Conservation (phyloP, 2,888 invertebrate genomes). For the Microctonus aethiopoides region DNA sequence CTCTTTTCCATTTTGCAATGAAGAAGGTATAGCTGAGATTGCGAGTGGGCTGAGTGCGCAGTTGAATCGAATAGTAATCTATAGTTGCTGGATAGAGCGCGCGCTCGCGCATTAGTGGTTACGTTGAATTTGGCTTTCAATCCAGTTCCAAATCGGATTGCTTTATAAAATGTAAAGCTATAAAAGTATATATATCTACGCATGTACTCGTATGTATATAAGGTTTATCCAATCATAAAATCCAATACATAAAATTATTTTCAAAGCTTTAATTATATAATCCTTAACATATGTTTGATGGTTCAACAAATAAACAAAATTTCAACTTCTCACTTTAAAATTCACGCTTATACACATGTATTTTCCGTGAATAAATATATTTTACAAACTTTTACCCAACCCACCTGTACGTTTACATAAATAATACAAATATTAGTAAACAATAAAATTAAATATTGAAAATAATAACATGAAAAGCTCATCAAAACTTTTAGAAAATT, state of each 20-base stretch:
- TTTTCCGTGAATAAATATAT: too few relatives aligned
- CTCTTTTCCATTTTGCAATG: background rate
- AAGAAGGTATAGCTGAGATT: constrained; percentile 26
- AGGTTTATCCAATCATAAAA: background rate
- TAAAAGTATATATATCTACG: background rate
- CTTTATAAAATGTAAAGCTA: background rate
- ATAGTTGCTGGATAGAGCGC: constrained; percentile 17
- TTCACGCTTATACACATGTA: too few relatives aligned
- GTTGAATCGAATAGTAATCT: constrained; percentile 39
- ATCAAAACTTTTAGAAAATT: too few relatives aligned
- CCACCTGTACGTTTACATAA: too few relatives aligned
- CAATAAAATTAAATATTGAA: too few relatives aligned
- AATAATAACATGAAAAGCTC: too few relatives aligned
- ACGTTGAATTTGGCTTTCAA: constrained; percentile 33
- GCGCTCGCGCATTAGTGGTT: background rate
- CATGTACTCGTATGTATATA: too few relatives aligned
- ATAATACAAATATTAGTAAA: too few relatives aligned
- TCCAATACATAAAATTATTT: background rate
- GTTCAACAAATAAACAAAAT: too few relatives aligned
- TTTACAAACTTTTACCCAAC: too few relatives aligned
- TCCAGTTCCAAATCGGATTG: constrained; percentile 31
- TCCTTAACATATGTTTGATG: background rate
- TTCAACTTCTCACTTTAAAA: too few relatives aligned
- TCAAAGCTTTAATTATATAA: background rate
- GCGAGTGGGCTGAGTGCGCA: constrained; percentile 24